Percentiles rank a stretch among this genome's conserved stretches.
Conservation (phyloP, 2,113 vertebrate genomes). For the Gnathonemus longibarbis region DNA sequence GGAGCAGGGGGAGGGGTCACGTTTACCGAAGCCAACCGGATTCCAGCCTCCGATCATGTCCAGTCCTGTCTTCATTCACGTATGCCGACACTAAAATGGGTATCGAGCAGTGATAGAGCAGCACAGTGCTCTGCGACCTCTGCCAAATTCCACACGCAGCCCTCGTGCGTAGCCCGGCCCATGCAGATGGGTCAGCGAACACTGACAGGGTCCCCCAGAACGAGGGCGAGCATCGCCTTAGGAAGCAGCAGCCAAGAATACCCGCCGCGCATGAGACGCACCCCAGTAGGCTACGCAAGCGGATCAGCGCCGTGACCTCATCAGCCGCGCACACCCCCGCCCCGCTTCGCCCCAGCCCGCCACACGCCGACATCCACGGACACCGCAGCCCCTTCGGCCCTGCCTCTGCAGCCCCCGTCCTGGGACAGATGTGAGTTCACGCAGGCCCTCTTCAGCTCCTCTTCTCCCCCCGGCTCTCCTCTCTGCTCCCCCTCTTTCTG, state of each 20-base stretch:
- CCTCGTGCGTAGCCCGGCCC: too few species aligned
- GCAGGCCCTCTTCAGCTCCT: not conserved
- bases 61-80: not conserved
- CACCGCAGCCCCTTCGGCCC: not conserved
- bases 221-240: not conserved
- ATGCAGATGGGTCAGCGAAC: not conserved
- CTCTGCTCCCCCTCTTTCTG: constrained; percentile 27
- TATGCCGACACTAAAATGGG: not conserved
- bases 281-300: not conserved
- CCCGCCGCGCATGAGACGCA: not conserved
- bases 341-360: not conserved
- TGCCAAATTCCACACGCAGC: not conserved
- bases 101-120: not conserved
- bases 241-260: constrained; percentile 13
- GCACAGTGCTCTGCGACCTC: not conserved
- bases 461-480: constrained; percentile 35
- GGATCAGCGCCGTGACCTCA: not conserved
- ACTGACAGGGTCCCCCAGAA: not conserved
- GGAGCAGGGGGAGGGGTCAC: not conserved
- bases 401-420: not conserved
- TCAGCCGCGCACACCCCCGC: not conserved
- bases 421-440: not conserved
- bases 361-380: not conserved
- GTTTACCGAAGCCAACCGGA: not conserved
- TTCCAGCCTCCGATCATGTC: not conserved